Conservation (phyloP, 2,888 invertebrate species). For the Drosophila pseudotalamancana region DNA sequence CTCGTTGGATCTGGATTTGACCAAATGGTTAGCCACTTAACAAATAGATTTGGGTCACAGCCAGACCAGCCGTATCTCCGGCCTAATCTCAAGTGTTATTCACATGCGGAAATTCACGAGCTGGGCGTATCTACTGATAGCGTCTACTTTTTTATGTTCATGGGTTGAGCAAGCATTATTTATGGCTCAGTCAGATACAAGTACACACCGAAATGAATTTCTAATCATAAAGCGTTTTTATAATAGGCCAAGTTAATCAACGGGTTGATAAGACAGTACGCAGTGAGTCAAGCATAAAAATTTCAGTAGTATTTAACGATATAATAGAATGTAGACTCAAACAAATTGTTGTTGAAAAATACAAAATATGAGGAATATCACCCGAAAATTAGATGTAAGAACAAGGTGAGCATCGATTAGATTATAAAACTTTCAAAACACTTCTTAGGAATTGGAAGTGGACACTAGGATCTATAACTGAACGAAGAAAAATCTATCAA, state of each 20-base stretch:
- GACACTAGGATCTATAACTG: no score
- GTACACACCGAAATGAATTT: constrained; percentile 4
- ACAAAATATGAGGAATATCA: neutral
- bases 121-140: constrained; percentile 36
- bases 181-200: constrained; percentile 27
- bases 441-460: no score
- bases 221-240: constrained; percentile 25
- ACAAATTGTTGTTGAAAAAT: neutral
- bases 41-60: constrained; percentile 40
- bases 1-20: neutral
- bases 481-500: no score
- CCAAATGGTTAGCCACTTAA: constrained; percentile 1
- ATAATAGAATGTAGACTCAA: neutral
- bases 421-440: neutral
- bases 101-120: constrained; percentile 35
- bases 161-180: constrained; percentile 26
- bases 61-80: neutral
- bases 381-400: neutral
- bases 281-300: constrained; percentile 33
- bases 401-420: neutral
- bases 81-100: constrained; percentile 53
- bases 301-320: constrained; percentile 7
- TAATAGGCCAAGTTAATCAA: constrained; percentile 36
- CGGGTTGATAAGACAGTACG: constrained; percentile 37
- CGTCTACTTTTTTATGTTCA: neutral